Evolutionary conservation across 2,888 invertebrate genomes (phyloP).

Genomic region (Rhagonycha lutea): DNA sequence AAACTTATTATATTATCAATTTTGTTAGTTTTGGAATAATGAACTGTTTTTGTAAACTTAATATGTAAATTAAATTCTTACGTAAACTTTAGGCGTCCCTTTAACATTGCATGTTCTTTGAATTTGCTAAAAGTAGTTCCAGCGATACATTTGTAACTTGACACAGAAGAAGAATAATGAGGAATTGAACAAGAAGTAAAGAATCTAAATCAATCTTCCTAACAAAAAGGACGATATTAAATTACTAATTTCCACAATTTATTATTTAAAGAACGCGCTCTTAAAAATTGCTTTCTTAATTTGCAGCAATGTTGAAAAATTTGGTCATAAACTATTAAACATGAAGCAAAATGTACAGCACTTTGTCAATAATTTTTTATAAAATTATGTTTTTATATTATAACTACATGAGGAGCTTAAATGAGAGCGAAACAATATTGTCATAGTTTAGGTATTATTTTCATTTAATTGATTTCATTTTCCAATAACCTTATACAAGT

Average conservation of each 20-base stretch:
- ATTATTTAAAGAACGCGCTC: neutral
- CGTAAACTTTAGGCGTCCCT: neutral
- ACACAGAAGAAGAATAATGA: neutral
- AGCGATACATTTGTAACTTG: neutral
- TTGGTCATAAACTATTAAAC: neutral
- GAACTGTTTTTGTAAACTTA: neutral
- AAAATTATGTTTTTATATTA: too few relatives aligned
- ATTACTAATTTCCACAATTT: neutral
- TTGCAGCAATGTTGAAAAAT: neutral
- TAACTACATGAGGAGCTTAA: too few relatives aligned
- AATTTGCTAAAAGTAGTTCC: neutral
- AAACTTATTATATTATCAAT: constrained; percentile 7
- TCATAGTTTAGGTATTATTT: too few relatives aligned
- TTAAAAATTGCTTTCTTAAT: neutral
- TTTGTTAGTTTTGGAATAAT: neutral
- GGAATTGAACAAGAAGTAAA: neutral
- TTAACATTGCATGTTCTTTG: neutral
- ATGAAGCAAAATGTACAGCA: neutral
- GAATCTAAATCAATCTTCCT: neutral
- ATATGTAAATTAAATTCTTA: neutral
- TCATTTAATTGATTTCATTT: too few relatives aligned
- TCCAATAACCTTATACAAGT: too few relatives aligned
- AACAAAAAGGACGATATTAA: neutral
- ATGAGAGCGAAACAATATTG: too few relatives aligned
- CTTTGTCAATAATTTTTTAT: too few relatives aligned